Percentiles rank a stretch among this genome's conserved stretches.
Evolutionary conservation across 2,113 vertebrate genomes (phyloP).

Genomic region (Cyprichromis sp.): DNA sequence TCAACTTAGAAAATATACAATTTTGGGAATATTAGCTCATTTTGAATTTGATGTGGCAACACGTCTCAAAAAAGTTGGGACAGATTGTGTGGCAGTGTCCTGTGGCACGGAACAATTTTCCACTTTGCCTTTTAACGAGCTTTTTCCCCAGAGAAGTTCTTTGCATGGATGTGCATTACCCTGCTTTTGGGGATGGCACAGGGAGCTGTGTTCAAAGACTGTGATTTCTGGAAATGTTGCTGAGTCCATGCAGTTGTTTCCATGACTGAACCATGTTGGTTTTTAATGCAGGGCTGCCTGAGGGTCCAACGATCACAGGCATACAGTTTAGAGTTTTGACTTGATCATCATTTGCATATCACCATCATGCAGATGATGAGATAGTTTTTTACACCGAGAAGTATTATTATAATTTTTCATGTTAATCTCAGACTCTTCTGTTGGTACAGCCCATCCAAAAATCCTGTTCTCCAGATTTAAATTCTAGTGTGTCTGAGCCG

Average conservation of each 20-base stretch:
- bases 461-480: background rate
- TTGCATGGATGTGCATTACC: rapidly evolving
- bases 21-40: background rate
- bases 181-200: background rate
- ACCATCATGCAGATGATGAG: background rate
- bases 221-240: background rate
- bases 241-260: background rate
- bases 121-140: background rate
- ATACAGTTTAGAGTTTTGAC: background rate
- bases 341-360: background rate
- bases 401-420: background rate
- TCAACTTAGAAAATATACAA: background rate
- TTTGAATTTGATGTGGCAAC: background rate
- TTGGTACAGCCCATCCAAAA: background rate
- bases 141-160: rapidly evolving
- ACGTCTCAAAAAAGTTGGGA: rapidly evolving
- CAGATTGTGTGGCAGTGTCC: background rate
- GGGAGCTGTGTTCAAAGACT: background rate
- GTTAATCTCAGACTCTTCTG: background rate
- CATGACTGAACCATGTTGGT: background rate
- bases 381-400: background rate
- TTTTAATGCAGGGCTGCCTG: background rate
- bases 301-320: background rate
- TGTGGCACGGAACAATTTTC: background rate
- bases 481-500: background rate